These are phyloP conservation scores for Antedon bifida DNA, from an alignment of 35 echinoderm and acorn worm genomes.

Conservation along the genomic window DNA sequence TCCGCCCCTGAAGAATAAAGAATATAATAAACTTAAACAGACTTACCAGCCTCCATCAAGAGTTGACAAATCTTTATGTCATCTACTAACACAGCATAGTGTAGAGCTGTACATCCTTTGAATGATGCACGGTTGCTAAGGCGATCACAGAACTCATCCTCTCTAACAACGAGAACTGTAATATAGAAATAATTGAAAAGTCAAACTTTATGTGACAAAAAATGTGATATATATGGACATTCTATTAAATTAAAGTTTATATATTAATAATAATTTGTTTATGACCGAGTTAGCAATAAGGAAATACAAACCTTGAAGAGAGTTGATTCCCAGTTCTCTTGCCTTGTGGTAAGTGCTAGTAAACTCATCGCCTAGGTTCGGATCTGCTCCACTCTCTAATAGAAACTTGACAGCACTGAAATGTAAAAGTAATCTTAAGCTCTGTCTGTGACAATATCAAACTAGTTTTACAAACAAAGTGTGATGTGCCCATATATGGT, in stretches of 20 bases:
- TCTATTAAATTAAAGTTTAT: too few species aligned
- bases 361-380: conserved; percentile 86
- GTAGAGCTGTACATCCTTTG: conserved; percentile 81
- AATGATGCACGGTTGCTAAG: conserved; percentile 85
- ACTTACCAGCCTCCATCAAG: conserved; percentile 67
- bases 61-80: conserved; percentile 36
- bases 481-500: too few species aligned
- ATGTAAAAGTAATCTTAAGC: too few species aligned
- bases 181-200: not conserved
- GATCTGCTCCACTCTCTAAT: conserved; percentile 66
- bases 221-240: too few species aligned
- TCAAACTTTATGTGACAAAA: too few species aligned
- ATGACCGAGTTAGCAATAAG: too few species aligned
- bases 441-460: too few species aligned
- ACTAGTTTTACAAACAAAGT: too few species aligned
- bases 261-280: too few species aligned
- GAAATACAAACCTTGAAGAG: conserved; percentile 80
- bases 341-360: conserved; percentile 66
- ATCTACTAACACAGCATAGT: conserved; percentile 77
- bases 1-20: too few species aligned
- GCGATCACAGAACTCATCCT: conserved; percentile 83
- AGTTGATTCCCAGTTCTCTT: conserved; percentile 56
- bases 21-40: too few species aligned
- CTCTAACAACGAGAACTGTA: conserved; percentile 68
- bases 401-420: conserved; percentile 52